phyloP scores from a whole-genome alignment of 1,140 invertebrate species.

The Trichomalopsis sarcophagae region DNA sequence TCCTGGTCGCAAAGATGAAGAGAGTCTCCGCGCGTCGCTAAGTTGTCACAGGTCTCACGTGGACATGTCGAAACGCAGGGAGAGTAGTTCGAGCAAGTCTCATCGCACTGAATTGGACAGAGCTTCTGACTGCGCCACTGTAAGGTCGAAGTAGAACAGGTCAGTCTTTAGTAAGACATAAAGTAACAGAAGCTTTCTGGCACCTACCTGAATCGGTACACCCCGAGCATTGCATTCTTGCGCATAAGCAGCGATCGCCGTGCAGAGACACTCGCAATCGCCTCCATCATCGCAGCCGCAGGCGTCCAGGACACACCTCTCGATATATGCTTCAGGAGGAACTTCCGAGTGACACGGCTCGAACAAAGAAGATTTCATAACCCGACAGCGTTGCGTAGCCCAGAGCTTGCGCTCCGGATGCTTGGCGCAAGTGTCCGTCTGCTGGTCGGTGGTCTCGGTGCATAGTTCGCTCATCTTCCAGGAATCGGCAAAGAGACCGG shows the following conservation, averaged over 20 bases:
- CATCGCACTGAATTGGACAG: slow-evolving; percentile 93
- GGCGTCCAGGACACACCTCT: slow-evolving; percentile 86
- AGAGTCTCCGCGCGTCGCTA: slow-evolving; percentile 77
- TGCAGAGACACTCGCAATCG: slow-evolving; percentile 93
- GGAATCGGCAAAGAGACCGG: slow-evolving; percentile 87
- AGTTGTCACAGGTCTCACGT: slow-evolving; percentile 88
- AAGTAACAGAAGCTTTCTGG: neutral
- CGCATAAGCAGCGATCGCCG: slow-evolving; percentile 89
- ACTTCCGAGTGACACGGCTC: slow-evolving; percentile 87
- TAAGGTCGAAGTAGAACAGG: neutral
- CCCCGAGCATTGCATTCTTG: slow-evolving; percentile 85
- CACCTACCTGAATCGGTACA: slow-evolving; percentile 76
- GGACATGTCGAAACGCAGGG: slow-evolving; percentile 89
- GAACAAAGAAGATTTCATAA: slow-evolving; percentile 85
- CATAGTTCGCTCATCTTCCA: slow-evolving; percentile 90
- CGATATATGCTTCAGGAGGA: slow-evolving; percentile 80
- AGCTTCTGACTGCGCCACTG: slow-evolving; percentile 87
- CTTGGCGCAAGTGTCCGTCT: slow-evolving; percentile 81
- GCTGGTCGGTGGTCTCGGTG: slow-evolving; percentile 72
- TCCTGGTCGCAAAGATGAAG: slow-evolving; percentile 82
- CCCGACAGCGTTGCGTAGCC: slow-evolving; percentile 84
- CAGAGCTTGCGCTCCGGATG: slow-evolving; percentile 86
- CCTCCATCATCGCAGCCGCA: slow-evolving; percentile 91
- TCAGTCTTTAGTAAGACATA: neutral
- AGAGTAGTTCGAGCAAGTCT: slow-evolving; percentile 84